phyloP scores from a whole-genome alignment of 2,888 invertebrate genomes.

The Alloscopus bannaensis region DNA sequence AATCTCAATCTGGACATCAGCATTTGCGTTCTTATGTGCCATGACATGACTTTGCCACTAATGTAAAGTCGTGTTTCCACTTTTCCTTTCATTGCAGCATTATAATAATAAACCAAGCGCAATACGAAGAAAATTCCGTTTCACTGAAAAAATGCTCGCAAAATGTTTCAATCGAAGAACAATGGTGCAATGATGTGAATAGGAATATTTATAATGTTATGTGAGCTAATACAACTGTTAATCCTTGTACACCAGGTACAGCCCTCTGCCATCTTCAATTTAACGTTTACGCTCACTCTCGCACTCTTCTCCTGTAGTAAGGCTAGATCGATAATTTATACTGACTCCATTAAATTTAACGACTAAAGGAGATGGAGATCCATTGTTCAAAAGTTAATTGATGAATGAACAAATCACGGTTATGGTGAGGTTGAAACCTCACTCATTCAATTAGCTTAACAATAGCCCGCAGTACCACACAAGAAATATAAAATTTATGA shows the following conservation, averaged over 20 bases:
- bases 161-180: not conserved
- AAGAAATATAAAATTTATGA: no score
- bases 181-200: conserved; percentile 1
- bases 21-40: no score
- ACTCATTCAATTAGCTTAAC: not conserved
- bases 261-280: no score
- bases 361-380: not conserved
- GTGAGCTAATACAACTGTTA: no score
- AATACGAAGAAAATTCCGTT: conserved; percentile 5
- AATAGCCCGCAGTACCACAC: no score
- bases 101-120: not conserved
- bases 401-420: conserved; percentile 13
- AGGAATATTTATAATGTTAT: no score
- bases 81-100: conserved; percentile 24
- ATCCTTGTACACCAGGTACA: no score
- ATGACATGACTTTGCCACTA: not conserved
- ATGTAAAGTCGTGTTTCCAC: not conserved
- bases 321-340: not conserved
- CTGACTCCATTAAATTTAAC: conserved; percentile 11
- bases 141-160: not conserved
- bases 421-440: conserved; percentile 1
- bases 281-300: no score
- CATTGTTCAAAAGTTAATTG: conserved; percentile 11
- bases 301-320: no score
- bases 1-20: no score